Evolutionary conservation across 1,140 invertebrate genomes (phyloP).

Genomic region (Ostrea denselamellosa): DNA sequence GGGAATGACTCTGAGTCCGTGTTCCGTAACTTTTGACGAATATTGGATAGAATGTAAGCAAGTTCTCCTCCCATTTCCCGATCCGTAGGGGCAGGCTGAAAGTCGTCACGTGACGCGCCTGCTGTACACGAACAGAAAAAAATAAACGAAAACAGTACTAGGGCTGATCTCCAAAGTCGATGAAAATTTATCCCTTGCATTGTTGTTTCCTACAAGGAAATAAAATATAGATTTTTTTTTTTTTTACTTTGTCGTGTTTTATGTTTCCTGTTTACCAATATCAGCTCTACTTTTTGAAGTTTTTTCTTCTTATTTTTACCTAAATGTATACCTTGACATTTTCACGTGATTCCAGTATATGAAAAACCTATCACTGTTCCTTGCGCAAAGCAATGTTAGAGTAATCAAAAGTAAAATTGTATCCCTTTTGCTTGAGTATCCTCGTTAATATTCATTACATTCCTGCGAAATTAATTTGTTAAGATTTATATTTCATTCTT

Average conservation of each 20-base stretch:
- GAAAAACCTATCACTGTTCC: not conserved
- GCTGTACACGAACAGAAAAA: constrained; percentile 24
- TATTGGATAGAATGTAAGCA: constrained; percentile 49
- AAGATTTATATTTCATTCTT: constrained; percentile 16
- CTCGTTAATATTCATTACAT: not conserved
- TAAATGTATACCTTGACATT: not conserved
- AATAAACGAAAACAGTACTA: not conserved
- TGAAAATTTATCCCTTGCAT: constrained; percentile 21
- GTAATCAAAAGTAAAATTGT: not conserved
- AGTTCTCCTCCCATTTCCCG: constrained; percentile 38
- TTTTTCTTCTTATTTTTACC: not conserved
- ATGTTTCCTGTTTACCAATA: no score
- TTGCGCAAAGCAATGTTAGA: not conserved
- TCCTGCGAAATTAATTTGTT: not conserved
- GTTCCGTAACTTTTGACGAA: constrained; percentile 47
- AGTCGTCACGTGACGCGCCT: constrained; percentile 44
- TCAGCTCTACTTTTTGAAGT: no score
- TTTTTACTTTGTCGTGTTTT: no score
- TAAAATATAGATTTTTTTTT: not conserved
- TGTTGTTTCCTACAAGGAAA: constrained; percentile 7
- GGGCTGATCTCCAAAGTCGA: not conserved
- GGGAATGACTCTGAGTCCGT: constrained; percentile 45
- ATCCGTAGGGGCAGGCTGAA: constrained; percentile 29
- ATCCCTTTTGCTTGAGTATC: not conserved
- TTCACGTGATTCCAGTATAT: not conserved